phyloP scores from a whole-genome alignment of 2,113 vertebrate species.

The Malaclemys terrapin region DNA sequence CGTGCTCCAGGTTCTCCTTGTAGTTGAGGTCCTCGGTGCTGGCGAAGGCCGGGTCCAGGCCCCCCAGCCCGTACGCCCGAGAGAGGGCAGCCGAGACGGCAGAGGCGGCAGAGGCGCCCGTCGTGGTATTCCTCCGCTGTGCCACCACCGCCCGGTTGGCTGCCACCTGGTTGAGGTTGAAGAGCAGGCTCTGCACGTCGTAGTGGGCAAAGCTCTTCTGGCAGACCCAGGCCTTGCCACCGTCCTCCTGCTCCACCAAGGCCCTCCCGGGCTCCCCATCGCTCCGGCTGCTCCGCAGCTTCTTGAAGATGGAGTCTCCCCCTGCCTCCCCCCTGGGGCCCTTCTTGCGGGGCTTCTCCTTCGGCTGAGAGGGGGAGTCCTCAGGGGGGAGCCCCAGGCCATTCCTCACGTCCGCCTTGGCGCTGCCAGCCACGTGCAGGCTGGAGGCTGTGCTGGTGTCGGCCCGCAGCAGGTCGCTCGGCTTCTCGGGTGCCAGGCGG shows the following conservation, averaged over 20 bases:
- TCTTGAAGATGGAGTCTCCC: slow-evolving; percentile 86
- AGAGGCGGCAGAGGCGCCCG: slow-evolving; percentile 91
- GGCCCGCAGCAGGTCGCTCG: slow-evolving; percentile 76
- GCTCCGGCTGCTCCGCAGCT: slow-evolving; percentile 81
- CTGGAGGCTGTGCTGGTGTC: slow-evolving; percentile 37
- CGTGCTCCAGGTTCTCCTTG: slow-evolving; percentile 82
- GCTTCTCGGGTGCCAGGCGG: slow-evolving; percentile 57
- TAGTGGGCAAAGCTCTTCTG: slow-evolving; percentile 91
- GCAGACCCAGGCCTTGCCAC: slow-evolving; percentile 83
- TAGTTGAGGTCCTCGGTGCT: slow-evolving; percentile 88
- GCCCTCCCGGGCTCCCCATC: slow-evolving; percentile 77
- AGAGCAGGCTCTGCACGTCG: slow-evolving; percentile 92
- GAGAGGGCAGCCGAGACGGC: slow-evolving; percentile 75
- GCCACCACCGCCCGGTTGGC: slow-evolving; percentile 75
- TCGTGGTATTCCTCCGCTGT: slow-evolving; percentile 89
- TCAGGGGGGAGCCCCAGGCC: slow-evolving; percentile 49
- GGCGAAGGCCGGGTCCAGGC: slow-evolving; percentile 81
- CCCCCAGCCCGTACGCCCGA: slow-evolving; percentile 65
- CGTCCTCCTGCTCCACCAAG: slow-evolving; percentile 60
- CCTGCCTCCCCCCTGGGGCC: slow-evolving; percentile 75
- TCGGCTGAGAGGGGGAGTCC: not conserved
- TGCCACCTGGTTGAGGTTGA: slow-evolving; percentile 87
- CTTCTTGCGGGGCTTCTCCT: slow-evolving; percentile 86
- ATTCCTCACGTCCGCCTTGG: slow-evolving; percentile 52
- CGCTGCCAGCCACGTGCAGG: not conserved